phyloP scores from a whole-genome alignment of 2,113 vertebrate species.

The Pan troglodytes region DNA sequence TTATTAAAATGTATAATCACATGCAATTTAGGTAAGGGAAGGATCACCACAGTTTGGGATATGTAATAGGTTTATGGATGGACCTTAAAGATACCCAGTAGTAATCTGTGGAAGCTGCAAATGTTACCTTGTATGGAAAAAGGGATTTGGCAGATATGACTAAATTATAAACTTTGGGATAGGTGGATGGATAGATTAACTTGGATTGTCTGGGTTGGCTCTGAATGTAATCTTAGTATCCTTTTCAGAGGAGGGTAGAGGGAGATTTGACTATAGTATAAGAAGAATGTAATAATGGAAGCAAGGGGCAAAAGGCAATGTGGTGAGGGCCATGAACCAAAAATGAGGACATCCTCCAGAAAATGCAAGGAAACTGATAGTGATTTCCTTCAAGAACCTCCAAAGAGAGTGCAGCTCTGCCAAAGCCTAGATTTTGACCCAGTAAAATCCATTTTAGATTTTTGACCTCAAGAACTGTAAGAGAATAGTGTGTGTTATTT shows the following conservation, averaged over 20 bases:
- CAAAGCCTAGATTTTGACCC: background rate
- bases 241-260: background rate
- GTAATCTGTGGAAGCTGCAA: background rate
- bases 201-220: background rate
- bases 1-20: background rate
- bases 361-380: background rate
- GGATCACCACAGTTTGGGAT: background rate
- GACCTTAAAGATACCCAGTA: background rate
- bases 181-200: background rate
- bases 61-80: background rate
- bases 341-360: background rate
- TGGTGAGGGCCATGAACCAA: background rate
- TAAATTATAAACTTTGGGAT: background rate
- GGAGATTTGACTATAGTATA: background rate
- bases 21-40: background rate
- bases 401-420: accelerated
- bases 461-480: background rate
- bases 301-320: background rate
- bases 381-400: accelerated
- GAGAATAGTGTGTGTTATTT: background rate
- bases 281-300: background rate
- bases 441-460: background rate
- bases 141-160: background rate
- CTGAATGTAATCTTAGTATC: background rate
- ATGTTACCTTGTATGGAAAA: background rate